Percentiles rank a stretch among this genome's conserved stretches.
These are phyloP conservation scores for Indicator maculatus DNA, from an alignment of 2,113 vertebrate genomes.

Conservation along the genomic window DNA sequence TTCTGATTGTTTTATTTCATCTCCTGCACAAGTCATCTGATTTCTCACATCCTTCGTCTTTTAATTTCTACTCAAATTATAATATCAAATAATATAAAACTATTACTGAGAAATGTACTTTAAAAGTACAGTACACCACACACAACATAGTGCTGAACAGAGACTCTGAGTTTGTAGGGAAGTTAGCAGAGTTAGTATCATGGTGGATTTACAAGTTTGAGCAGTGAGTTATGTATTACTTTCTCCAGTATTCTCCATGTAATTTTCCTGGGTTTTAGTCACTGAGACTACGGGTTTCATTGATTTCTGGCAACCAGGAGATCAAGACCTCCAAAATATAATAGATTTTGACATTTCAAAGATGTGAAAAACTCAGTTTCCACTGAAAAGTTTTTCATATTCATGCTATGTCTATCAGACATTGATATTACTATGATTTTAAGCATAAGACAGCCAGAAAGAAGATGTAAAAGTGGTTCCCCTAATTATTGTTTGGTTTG, in stretches of 20 bases:
- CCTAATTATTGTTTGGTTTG: not conserved
- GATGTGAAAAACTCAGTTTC: not conserved
- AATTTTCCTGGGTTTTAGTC: not conserved
- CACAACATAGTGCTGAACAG: not conserved
- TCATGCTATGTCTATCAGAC: not conserved
- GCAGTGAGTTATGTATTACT: not conserved
- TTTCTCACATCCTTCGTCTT: not conserved
- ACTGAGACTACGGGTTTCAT: not conserved
- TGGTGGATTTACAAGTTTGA: not conserved
- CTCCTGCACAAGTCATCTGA: not conserved
- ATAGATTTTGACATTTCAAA: not conserved
- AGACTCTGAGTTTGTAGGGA: not conserved
- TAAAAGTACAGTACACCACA: not conserved
- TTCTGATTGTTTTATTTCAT: not conserved
- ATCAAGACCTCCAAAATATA: not conserved
- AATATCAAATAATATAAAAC: not conserved
- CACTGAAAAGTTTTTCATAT: not conserved
- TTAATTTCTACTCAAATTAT: not conserved
- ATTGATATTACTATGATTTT: not conserved
- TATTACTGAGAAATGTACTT: not conserved
- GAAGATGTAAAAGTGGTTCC: not conserved
- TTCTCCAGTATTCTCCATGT: not conserved
- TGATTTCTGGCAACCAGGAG: not conserved
- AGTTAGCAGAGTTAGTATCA: not conserved
- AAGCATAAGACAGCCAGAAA: not conserved